Conservation (phyloP, 2,888 invertebrate species). For the Pyrochroa serraticornis region DNA sequence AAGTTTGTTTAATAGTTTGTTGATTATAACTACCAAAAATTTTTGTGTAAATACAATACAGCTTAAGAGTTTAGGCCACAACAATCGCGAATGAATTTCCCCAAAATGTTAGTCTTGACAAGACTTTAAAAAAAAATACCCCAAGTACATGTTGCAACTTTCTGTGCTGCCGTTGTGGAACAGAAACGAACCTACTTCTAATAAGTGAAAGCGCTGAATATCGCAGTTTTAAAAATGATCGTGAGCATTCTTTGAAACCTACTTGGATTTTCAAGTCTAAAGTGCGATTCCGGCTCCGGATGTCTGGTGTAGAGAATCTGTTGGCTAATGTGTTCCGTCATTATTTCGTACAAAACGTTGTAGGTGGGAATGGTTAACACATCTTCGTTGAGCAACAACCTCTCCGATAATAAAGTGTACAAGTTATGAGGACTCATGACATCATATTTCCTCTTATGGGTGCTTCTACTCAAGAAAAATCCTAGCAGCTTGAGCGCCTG, state of each 20-base stretch:
- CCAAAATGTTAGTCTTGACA: too few relatives aligned
- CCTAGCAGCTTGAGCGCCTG: conserved; percentile 96
- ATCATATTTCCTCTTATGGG: conserved; percentile 98
- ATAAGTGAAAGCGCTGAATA: too few relatives aligned
- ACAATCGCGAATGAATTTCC: too few relatives aligned
- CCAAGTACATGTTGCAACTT: too few relatives aligned
- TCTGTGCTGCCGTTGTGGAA: too few relatives aligned
- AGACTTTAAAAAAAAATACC: too few relatives aligned
- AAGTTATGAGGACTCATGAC: conserved; percentile 99
- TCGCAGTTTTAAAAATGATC: too few relatives aligned
- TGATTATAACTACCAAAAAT: too few relatives aligned
- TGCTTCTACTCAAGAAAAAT: conserved; percentile 96
- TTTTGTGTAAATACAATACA: too few relatives aligned
- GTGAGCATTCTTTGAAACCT: conserved; percentile 53
- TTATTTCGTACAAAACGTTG: conserved; percentile 97
- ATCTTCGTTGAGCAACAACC: conserved; percentile 87
- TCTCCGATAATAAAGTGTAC: conserved; percentile 93
- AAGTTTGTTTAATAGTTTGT: too few relatives aligned
- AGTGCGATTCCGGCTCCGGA: conserved; percentile 94
- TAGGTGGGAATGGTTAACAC: conserved; percentile 93
- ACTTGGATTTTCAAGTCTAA: conserved; percentile 96
- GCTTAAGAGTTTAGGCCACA: too few relatives aligned
- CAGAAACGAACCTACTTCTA: too few relatives aligned
- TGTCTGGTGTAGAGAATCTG: conserved; percentile 93
- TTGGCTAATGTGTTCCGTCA: conserved; percentile 96